Base-by-base conservation (phyloP, 2,888 invertebrate species). In the Arctia plantaginis region DNA sequence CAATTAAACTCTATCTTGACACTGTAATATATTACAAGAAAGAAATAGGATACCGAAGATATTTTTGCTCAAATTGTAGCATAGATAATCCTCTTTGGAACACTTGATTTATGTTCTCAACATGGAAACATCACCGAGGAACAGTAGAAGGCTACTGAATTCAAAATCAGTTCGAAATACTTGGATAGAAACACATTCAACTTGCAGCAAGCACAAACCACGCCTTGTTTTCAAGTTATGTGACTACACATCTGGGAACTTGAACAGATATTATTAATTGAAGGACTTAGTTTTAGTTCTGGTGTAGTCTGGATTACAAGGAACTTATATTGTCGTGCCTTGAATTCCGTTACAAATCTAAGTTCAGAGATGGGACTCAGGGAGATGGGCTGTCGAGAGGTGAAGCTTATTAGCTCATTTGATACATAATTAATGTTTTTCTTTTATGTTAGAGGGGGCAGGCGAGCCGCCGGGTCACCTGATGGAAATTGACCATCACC, bases 221-320 rank as follows among this genome's bases (percentile, higher is more conserved):
- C 71, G 39, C 2, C 30, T 51, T 55, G 71, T 51, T 72, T 64
- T 39, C 27, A 55, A 72, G n/a, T 66, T 65, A 20, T 33, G 64
- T 44, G n/a, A 23, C 35, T 35, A 20, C 62, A 64, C 12, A 12
- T 70, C 20, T 44, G 23, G 51, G 23, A 55, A 6, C 20, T 44
- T 44, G 30, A 30, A 15, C 33, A 33, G 27, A 41, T 44, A 67
- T 65, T 65, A 35, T 67, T 30, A 44, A 4, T 44, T 67, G 20
- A 44, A 20, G 30, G 44, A 67, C 27, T 67, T 44, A 18, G 4
- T 20, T 67, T 66, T 23, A 27, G 66, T 35, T 66, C 20, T 39
- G 13, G 23, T 15, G 15, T 44, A 12, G 23, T n/a, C 10, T 55
- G n/a, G 51, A 55, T 55, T 55, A 55, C 51, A 55, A 55, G 23